phyloP scores from a whole-genome alignment of 2,888 invertebrate genomes.

The Tachina lurida region DNA sequence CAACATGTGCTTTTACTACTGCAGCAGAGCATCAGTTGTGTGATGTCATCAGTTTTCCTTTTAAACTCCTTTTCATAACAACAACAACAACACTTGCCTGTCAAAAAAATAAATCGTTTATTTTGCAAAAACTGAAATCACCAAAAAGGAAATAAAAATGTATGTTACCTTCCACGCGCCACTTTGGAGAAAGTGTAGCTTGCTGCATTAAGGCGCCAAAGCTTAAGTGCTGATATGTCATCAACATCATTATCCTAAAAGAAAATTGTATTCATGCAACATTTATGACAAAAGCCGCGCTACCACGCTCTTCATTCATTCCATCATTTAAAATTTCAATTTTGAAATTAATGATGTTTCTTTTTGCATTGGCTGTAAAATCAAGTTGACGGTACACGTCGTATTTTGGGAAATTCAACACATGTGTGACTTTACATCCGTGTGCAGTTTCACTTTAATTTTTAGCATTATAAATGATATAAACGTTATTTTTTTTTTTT shows the following conservation, averaged over 20 bases:
- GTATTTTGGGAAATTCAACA: slow-evolving; percentile 76
- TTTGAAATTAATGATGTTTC: slow-evolving; percentile 80
- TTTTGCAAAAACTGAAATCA: slow-evolving; percentile 74
- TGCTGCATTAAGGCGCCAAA: slow-evolving; percentile 53
- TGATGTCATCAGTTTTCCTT: slow-evolving; percentile 16
- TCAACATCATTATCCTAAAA: slow-evolving; percentile 70
- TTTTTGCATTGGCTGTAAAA: slow-evolving; percentile 48
- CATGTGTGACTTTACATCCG: slow-evolving; percentile 79
- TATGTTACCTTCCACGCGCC: not conserved
- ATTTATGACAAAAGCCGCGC: slow-evolving; percentile 68
- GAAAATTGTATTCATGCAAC: slow-evolving; percentile 23
- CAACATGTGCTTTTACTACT: slow-evolving; percentile 70
- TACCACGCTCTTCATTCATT: slow-evolving; percentile 22
- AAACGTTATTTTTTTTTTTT: not conserved
- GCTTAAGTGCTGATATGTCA: slow-evolving; percentile 67
- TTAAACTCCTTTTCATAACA: slow-evolving; percentile 1
- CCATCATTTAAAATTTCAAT: slow-evolving; percentile 50
- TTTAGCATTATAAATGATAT: slow-evolving; percentile 63
- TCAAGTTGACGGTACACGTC: slow-evolving; percentile 24
- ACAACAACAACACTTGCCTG: slow-evolving; percentile 66
- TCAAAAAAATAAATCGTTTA: slow-evolving; percentile 75
- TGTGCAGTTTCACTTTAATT: slow-evolving; percentile 76
- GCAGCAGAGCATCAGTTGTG: slow-evolving; percentile 63
- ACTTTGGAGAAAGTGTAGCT: slow-evolving; percentile 45
- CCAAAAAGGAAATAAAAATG: slow-evolving; percentile 25